Base-by-base conservation (phyloP, 2,888 invertebrate genomes). In the Archaeoteleia sp. region DNA sequence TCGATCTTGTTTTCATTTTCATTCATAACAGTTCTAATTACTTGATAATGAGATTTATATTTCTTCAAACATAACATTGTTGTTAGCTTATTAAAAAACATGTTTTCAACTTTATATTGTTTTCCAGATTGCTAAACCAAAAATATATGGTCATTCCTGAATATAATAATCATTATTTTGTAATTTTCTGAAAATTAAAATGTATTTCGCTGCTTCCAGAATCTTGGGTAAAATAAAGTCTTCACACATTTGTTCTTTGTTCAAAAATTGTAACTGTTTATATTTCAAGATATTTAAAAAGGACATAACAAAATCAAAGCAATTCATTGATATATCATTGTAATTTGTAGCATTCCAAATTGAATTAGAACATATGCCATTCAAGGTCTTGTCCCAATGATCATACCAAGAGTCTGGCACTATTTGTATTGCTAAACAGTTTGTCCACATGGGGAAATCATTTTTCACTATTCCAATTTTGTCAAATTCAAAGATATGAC, bases 401-500 rank as follows among this genome's bases (percentile, higher is more conserved):
- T 46, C 65, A 8, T 71, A 51, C 85, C 85, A 85, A 3, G 83
- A 79, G 13, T 75, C 68, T 2, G 82, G 78, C 29, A 83, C 62
- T 1, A 81, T 45, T 25, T 73, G 62, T 8, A 82, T 61, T 0
- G 72, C 67, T 13, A 82, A 57, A 51, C 84, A 84, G 49, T 71
- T 69, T 40, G 30, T 74, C 85, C 85, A 85, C 7, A 65, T 74
- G 0, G 51, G n/a, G 27, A 53, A 70, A 57, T 83, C 76, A 58
- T 83, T 78, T 25, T 71, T 32, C 17, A 78, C 69, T 51, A 96
- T 87, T 25, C 96, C 96, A 76, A 91, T 88, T 76, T 89, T 90
- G 87, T 95, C 95, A 83, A 93, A 96, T 87, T 96, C 96, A 63
- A 93, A 91, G 45, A 96, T 92, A 77, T 88, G 88, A 27, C 95